Evolutionary conservation across 1,140 invertebrate species (phyloP).

Genomic region (Brachionus sp.): DNA sequence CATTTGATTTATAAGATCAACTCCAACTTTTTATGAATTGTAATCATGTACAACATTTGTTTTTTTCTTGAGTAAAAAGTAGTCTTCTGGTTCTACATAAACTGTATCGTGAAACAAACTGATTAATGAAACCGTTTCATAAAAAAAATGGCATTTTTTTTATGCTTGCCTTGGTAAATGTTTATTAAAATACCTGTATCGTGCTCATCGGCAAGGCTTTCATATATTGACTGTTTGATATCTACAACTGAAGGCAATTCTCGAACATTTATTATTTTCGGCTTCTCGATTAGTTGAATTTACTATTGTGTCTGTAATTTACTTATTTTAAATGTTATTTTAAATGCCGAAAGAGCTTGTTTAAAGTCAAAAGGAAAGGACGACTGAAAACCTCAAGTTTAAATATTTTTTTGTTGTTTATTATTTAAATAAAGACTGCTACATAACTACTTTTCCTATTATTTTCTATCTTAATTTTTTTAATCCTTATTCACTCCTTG

Average conservation of each 20-base stretch:
- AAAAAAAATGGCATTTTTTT: no score
- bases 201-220: neutral
- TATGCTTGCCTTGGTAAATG: neutral
- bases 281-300: neutral
- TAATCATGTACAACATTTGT: neutral
- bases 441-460: no score
- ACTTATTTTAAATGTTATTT: no score
- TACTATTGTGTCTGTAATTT: neutral
- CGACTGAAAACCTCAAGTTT: no score
- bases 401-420: no score
- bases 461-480: no score
- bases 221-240: neutral
- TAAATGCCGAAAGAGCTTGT: no score
- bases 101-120: neutral
- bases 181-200: neutral
- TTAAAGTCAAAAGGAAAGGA: no score
- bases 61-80: neutral
- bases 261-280: neutral
- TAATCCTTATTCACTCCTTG: no score
- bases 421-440: no score
- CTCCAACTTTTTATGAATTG: neutral
- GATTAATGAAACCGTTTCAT: neutral
- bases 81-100: neutral
- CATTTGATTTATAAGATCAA: neutral
- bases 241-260: neutral